These are phyloP conservation scores for Caiman crocodilus DNA, from an alignment of 2,797 vertebrate genomes.

Conservation along the genomic window DNA sequence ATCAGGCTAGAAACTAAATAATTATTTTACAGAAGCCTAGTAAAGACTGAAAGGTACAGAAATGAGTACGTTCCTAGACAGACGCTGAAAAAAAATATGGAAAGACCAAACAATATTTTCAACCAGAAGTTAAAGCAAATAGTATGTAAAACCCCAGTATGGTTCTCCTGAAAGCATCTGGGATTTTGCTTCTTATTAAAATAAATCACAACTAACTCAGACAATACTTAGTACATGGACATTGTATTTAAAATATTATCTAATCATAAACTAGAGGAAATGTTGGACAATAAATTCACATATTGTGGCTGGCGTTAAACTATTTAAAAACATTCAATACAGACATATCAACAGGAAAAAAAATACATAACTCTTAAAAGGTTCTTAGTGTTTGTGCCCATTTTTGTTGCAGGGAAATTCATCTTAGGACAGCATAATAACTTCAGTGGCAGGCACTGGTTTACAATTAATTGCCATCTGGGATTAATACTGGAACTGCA, in stretches of 20 bases:
- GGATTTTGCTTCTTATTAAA: not conserved
- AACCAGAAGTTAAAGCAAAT: not conserved
- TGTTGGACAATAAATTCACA: not conserved
- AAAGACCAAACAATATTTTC: constrained; percentile 27
- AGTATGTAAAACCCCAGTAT: not conserved
- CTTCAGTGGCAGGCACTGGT: not conserved
- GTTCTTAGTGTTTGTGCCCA: not conserved
- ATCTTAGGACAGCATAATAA: not conserved
- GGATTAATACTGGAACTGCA: not conserved
- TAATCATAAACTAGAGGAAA: not conserved
- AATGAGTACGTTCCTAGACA: not conserved
- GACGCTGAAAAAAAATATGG: not conserved
- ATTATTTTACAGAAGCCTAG: not conserved
- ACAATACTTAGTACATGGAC: not conserved
- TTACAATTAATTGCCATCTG: not conserved
- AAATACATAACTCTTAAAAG: not conserved
- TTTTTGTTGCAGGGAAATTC: accelerated
- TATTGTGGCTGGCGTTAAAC: not conserved
- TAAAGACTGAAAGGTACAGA: not conserved
- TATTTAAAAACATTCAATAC: not conserved
- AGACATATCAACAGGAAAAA: not conserved
- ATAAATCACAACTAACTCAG: not conserved
- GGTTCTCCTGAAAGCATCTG: not conserved
- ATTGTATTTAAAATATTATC: not conserved
- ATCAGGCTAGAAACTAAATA: not conserved